These are phyloP conservation scores for Archocentrus centrarchus DNA, from an alignment of 2,113 vertebrate species.

Conservation along the genomic window DNA sequence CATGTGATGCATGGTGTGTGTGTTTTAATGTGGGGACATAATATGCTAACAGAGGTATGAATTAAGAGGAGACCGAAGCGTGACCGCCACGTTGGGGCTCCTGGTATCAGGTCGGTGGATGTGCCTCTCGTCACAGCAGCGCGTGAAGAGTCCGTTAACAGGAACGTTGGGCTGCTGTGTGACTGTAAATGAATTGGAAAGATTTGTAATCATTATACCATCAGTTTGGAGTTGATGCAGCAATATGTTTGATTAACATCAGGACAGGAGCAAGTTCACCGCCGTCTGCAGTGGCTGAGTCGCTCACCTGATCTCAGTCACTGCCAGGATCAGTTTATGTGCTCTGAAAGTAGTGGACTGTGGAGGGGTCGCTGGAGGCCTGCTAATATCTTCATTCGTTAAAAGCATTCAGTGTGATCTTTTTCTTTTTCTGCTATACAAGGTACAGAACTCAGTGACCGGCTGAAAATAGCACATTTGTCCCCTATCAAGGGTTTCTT, in stretches of 20 bases:
- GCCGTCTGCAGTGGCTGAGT: neutral
- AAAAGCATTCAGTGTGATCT: no score
- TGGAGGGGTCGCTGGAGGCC: no score
- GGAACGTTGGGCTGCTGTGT: neutral
- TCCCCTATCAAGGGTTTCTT: neutral
- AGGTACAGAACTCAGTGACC: neutral
- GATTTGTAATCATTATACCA: neutral
- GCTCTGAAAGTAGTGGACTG: no score
- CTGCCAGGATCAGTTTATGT: neutral
- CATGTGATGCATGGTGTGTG: neutral
- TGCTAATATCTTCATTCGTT: no score
- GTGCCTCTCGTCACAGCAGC: neutral
- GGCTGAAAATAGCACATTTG: neutral
- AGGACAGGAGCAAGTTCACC: neutral
- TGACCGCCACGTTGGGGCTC: neutral
- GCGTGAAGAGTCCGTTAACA: no score
- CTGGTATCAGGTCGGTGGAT: neutral
- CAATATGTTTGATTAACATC: neutral
- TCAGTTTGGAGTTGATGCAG: no score
- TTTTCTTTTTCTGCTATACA: neutral
- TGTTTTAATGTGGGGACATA: neutral
- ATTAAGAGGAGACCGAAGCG: neutral
- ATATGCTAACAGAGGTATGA: neutral
- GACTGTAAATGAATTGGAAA: neutral
- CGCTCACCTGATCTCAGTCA: no score